These are phyloP conservation scores for Bufo bufo DNA, from an alignment of 2,113 vertebrate species.

Conservation along the genomic window DNA sequence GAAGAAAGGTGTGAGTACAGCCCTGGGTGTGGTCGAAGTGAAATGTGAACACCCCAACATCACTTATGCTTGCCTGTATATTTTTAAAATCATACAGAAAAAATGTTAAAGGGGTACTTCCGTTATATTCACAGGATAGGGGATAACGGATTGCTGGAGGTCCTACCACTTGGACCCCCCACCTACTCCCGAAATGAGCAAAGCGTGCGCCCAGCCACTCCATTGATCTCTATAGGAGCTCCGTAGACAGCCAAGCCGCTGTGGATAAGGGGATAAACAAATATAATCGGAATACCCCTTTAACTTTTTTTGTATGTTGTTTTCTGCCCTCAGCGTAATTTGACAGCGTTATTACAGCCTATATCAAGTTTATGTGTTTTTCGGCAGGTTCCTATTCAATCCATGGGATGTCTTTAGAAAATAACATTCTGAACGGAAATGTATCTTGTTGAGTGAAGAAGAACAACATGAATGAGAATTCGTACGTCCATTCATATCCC, in stretches of 20 bases:
- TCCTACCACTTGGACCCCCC: too few species aligned
- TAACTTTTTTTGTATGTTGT: too few species aligned
- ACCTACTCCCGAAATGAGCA: too few species aligned
- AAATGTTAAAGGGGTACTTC: too few species aligned
- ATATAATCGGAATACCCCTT: too few species aligned
- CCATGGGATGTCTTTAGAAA: not conserved
- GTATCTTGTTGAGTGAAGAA: not conserved
- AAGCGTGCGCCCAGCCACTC: too few species aligned
- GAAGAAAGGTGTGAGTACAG: too few species aligned
- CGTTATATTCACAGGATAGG: too few species aligned
- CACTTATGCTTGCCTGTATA: not conserved
- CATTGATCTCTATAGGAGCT: too few species aligned
- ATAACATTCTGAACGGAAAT: not conserved
- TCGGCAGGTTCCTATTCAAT: not conserved
- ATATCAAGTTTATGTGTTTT: constrained; percentile 9
- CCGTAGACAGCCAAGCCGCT: too few species aligned
- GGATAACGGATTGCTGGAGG: too few species aligned
- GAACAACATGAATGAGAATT: not conserved
- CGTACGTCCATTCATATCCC: not conserved
- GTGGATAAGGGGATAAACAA: too few species aligned
- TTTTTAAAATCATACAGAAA: not conserved
- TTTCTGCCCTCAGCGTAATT: not conserved
- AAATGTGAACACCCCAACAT: not conserved
- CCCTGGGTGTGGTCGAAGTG: not conserved
- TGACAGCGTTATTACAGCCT: not conserved